A percentile compares a stretch with the other conserved stretches of the same genome.
Evolutionary conservation across 1,140 invertebrate species (phyloP).

Genomic region (Prorops nasuta): DNA sequence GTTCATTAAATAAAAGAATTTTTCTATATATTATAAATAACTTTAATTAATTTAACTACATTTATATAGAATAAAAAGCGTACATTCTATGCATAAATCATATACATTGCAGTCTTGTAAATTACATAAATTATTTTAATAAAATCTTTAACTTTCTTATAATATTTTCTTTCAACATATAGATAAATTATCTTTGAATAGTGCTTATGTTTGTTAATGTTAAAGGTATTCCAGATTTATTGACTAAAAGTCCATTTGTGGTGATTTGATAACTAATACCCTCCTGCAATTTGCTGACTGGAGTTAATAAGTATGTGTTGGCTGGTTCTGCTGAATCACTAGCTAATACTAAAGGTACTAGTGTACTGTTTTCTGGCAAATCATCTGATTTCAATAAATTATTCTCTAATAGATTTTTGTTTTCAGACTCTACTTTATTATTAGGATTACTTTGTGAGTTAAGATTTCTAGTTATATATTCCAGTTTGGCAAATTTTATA

Average conservation of each 20-base stretch:
- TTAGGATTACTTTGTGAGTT: constrained; percentile 53
- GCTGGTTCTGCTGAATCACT: constrained; percentile 22
- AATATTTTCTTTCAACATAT: too few relatives aligned
- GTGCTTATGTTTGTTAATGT: constrained; percentile 26
- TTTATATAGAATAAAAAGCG: too few relatives aligned
- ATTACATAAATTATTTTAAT: too few relatives aligned
- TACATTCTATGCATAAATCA: too few relatives aligned
- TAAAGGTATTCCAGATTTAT: constrained; percentile 25
- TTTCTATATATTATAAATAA: too few relatives aligned
- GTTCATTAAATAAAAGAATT: too few relatives aligned
- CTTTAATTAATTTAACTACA: too few relatives aligned
- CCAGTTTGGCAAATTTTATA: constrained; percentile 71
- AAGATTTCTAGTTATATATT: constrained; percentile 59
- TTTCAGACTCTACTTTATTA: constrained; percentile 27
- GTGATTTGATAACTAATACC: constrained; percentile 37
- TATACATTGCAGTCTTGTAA: too few relatives aligned
- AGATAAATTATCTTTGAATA: neutral
- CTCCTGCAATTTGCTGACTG: constrained; percentile 32
- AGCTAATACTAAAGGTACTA: constrained; percentile 38
- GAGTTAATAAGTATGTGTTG: constrained; percentile 35
- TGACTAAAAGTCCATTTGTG: constrained; percentile 29
- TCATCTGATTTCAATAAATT: constrained; percentile 33
- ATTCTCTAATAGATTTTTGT: constrained; percentile 45
- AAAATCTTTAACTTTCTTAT: too few relatives aligned
- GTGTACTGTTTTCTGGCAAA: constrained; percentile 18